Conservation (phyloP, 2,797 vertebrate genomes). For the Emys orbicularis region DNA sequence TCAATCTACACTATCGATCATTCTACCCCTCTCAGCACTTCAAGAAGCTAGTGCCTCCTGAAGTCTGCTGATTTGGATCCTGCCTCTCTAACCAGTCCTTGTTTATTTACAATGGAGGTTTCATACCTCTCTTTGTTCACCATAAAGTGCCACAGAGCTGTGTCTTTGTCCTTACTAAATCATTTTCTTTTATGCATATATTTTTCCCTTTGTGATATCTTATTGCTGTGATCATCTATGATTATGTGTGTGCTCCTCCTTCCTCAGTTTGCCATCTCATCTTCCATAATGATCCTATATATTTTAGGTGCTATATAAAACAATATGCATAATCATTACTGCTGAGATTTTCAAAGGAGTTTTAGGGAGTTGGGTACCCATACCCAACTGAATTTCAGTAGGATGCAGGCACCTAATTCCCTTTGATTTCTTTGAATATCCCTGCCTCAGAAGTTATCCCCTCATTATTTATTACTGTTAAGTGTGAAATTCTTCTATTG, state of each 20-base stretch:
- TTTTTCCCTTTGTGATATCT: not conserved
- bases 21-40: not conserved
- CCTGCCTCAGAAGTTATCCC: not conserved
- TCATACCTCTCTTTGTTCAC: not conserved
- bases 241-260: not conserved
- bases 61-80: not conserved
- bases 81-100: not conserved
- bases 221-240: not conserved
- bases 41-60: not conserved
- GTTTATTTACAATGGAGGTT: not conserved
- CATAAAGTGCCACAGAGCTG: not conserved
- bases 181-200: not conserved
- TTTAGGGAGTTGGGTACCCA: not conserved
- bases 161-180: not conserved
- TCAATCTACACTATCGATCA: not conserved
- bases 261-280: not conserved
- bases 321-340: not conserved
- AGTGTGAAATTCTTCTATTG: not conserved
- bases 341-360: not conserved
- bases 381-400: not conserved
- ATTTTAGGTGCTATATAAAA: not conserved
- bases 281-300: not conserved
- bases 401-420: not conserved
- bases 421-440: not conserved
- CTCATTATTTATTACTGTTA: not conserved